Evolutionary conservation across 2,113 vertebrate genomes (phyloP).

Genomic region (Pandion haliaetus): DNA sequence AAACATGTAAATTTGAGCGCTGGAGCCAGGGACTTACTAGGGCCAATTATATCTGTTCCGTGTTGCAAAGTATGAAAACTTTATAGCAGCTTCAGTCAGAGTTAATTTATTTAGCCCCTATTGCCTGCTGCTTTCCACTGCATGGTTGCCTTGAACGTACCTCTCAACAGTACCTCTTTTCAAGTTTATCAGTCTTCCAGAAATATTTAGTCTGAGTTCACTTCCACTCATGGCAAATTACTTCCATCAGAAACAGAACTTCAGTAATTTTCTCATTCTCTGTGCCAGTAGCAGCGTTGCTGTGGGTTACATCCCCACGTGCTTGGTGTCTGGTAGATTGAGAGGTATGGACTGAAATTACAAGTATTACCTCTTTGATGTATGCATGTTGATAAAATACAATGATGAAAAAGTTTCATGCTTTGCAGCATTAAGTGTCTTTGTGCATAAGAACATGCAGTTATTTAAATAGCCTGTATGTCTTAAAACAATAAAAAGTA

Average conservation of each 20-base stretch:
- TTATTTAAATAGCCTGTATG: not conserved
- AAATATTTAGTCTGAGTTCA: not conserved
- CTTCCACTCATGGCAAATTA: not conserved
- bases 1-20: not conserved
- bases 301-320: not conserved
- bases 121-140: constrained; percentile 69
- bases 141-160: constrained; percentile 70
- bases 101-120: constrained; percentile 6
- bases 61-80: constrained; percentile 81
- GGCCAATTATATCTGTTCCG: constrained; percentile 19
- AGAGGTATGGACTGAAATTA: constrained; percentile 69
- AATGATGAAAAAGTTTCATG: constrained; percentile 67
- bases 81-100: not conserved
- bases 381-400: constrained; percentile 56
- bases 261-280: not conserved
- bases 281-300: not conserved
- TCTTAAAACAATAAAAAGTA: not conserved
- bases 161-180: constrained; percentile 66
- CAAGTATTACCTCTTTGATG: not conserved
- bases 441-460: constrained; percentile 45
- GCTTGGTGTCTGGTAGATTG: constrained; percentile 49
- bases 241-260: constrained; percentile 5
- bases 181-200: not conserved
- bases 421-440: constrained; percentile 74
- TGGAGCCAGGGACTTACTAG: constrained; percentile 3